Percentiles rank a stretch among this genome's conserved stretches.
phyloP scores from a whole-genome alignment of 1,140 invertebrate genomes.

The Rhyacophila brunnea region DNA sequence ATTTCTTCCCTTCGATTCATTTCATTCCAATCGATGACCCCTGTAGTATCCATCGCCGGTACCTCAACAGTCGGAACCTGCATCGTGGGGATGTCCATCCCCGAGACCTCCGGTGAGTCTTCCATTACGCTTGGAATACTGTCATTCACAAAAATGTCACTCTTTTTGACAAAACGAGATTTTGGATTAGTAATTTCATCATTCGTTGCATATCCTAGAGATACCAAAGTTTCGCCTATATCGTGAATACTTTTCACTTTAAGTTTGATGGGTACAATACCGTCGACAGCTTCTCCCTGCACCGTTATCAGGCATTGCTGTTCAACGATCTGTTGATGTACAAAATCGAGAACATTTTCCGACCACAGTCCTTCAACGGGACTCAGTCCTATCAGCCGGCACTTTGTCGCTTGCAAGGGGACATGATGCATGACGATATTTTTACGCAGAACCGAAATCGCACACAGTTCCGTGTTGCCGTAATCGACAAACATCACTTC shows the following conservation, averaged over 20 bases:
- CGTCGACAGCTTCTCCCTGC: constrained; percentile 10
- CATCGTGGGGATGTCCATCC: too few species aligned
- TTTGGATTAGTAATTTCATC: too few species aligned
- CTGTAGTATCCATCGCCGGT: too few species aligned
- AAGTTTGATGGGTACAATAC: constrained; percentile 12
- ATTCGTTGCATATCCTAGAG: constrained; percentile 8
- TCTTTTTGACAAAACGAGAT: too few species aligned
- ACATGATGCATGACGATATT: constrained; percentile 58
- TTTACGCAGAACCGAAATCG: constrained; percentile 55
- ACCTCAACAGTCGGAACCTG: too few species aligned
- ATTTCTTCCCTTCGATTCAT: too few species aligned
- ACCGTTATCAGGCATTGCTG: constrained; percentile 15
- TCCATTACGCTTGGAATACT: too few species aligned
- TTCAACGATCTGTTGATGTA: constrained; percentile 25
- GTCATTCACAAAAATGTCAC: too few species aligned
- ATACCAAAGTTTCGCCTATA: constrained; percentile 14
- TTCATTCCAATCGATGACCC: too few species aligned
- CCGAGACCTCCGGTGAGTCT: too few species aligned
- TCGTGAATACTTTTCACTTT: constrained; percentile 12
- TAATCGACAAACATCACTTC: constrained; percentile 63
- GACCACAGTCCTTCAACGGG: constrained; percentile 44
- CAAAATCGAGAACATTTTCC: constrained; percentile 14
- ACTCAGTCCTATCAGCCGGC: constrained; percentile 47
- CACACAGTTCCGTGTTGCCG: constrained; percentile 59
- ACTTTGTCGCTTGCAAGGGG: constrained; percentile 56